Base-by-base conservation (phyloP, 2,888 invertebrate genomes). In the Gymnosoma rotundatum region DNA sequence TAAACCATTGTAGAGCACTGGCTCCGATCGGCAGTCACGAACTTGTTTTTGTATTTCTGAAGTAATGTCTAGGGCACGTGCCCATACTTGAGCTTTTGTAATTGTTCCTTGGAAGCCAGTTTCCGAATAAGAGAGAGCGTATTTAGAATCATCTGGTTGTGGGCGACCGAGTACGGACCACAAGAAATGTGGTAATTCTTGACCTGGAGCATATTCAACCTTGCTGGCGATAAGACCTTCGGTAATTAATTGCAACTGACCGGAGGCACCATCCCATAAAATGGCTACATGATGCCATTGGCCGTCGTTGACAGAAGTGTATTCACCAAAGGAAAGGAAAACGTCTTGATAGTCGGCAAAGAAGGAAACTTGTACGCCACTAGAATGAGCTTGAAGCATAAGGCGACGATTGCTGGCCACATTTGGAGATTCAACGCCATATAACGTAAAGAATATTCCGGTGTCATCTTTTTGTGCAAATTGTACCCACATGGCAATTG, bases 201-300 rank as follows among this genome's bases (percentile, higher is more conserved):
- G 94, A 88, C 97, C 97, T 45, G 96, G 97, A 88, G 98, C 98
- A 84, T 97, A 97, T 92, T 96, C 97, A 86, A 97, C 95, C 92
- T 97, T 97, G 91, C 97, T 98, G 42, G 98, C 97, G 86, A 98
- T 97, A 66, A 98, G 94, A 58, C 98, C 98, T 93, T 99, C 98
- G n/a, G 98, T 98, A 69, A 98, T 97, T 32, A 99, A 93, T 75
- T 97, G 97, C 60, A 98, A 93, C 90, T 96, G 96, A 21, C 98
- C 98, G 7, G 96, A 96, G 75, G 95, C 95, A 52, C 98, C 97
- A 89, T 97, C 96, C 98, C 98, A 98, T n/a, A 98, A 96, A 72
- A 99, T 94, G 52, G 98, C 97, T 42, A 98, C 95, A 89, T 98
- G 98, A 93, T 98, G 98, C 98, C 98, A 98, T 90, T 97, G 97